Conservation (phyloP, 2,888 invertebrate genomes). For the Hemaris fuciformis region DNA sequence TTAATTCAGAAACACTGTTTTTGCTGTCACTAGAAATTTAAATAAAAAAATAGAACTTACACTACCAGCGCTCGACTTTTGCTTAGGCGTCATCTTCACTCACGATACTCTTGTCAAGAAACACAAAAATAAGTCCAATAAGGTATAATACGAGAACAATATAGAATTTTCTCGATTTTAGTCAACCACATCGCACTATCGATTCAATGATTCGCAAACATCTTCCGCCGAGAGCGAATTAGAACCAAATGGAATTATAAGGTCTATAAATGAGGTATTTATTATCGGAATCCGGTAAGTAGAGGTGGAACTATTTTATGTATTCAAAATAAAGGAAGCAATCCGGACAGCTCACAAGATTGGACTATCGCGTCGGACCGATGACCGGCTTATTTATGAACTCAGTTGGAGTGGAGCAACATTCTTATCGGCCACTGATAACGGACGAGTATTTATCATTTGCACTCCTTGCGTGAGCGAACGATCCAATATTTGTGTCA, state of each 20-base stretch:
- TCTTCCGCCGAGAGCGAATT: conserved; percentile 19
- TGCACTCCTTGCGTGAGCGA: conserved; percentile 44
- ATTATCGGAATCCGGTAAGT: not conserved
- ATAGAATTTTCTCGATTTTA: conserved; percentile 49
- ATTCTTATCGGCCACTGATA: conserved; percentile 70
- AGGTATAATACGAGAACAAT: conserved; percentile 42
- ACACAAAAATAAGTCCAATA: conserved; percentile 59
- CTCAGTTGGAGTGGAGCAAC: conserved; percentile 52
- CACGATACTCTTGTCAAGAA: conserved; percentile 52
- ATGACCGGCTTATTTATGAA: conserved; percentile 59
- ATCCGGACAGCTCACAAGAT: conserved; percentile 29
- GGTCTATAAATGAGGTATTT: not conserved
- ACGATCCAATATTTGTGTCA: conserved; percentile 35
- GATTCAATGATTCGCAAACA: conserved; percentile 32
- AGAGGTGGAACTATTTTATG: not conserved
- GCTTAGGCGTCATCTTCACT: conserved; percentile 59
- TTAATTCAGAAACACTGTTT: not conserved
- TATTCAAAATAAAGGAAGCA: conserved; percentile 12
- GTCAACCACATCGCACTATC: conserved; percentile 53
- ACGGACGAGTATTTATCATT: conserved; percentile 62
- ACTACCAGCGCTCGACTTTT: conserved; percentile 47
- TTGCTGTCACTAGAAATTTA: not conserved
- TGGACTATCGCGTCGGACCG: conserved; percentile 44
- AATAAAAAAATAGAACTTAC: conserved; percentile 10
- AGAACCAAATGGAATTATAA: not conserved